Conservation (phyloP, 2,113 vertebrate species). For the Gnathonemus echidnorhynchus region DNA sequence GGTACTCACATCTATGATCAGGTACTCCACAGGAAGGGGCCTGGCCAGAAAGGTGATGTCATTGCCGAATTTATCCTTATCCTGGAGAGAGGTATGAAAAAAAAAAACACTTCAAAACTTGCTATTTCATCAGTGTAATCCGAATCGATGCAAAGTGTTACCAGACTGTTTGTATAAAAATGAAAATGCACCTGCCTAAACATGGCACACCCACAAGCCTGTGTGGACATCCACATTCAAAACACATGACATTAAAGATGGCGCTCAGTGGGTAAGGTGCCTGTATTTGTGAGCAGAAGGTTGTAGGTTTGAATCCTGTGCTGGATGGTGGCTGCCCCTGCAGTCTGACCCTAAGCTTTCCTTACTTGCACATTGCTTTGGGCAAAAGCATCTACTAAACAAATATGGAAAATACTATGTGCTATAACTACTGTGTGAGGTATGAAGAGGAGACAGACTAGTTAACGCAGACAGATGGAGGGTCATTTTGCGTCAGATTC, state of each 20-base stretch:
- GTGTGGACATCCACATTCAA: background rate
- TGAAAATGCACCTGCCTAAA: background rate
- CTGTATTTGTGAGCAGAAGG: background rate
- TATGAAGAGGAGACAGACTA: background rate
- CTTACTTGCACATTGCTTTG: background rate
- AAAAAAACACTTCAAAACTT: background rate
- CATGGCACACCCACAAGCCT: background rate
- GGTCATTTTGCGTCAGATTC: background rate
- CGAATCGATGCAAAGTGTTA: background rate
- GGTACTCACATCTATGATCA: conserved; percentile 91
- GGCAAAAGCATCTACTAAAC: background rate
- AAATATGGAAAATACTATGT: background rate
- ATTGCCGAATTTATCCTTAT: conserved; percentile 96
- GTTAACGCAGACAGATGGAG: background rate
- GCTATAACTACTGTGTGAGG: background rate
- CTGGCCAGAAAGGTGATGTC: conserved; percentile 94
- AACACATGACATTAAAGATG: background rate
- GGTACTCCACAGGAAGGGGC: conserved; percentile 92
- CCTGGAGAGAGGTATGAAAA: conserved; percentile 54
- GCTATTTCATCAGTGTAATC: background rate
- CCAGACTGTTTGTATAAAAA: background rate
- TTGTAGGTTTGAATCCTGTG: background rate
- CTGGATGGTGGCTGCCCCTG: background rate
- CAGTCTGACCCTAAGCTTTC: background rate
- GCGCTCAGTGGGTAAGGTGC: background rate